These are phyloP conservation scores for Glossophaga mutica DNA, from an alignment of 2,797 vertebrate genomes.

Conservation along the genomic window DNA sequence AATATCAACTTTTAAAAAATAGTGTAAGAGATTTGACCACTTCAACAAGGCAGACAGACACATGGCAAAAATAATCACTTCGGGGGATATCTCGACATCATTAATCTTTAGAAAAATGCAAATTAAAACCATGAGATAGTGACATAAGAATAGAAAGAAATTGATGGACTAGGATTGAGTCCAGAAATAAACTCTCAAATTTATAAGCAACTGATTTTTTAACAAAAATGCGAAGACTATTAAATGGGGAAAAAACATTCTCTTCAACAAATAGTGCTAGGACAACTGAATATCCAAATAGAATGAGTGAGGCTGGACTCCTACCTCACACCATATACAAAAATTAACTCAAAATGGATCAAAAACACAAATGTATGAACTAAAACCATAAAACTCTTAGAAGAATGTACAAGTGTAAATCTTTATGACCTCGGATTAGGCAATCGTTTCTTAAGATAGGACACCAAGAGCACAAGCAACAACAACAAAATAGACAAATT, in stretches of 20 bases:
- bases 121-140: not conserved
- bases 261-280: not conserved
- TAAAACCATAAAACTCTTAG: not conserved
- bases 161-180: not conserved
- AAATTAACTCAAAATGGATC: not conserved
- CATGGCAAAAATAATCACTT: not conserved
- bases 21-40: not conserved
- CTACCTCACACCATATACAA: not conserved
- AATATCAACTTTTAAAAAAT: not conserved
- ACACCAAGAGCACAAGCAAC: not conserved
- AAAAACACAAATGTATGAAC: not conserved
- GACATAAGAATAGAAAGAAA: not conserved
- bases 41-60: not conserved
- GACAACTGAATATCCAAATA: not conserved
- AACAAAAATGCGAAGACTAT: not conserved
- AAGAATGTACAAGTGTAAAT: not conserved
- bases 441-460: not conserved
- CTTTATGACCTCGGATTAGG: not conserved
- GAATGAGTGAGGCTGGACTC: not conserved
- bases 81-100: not conserved
- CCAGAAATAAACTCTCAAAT: not conserved
- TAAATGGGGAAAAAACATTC: not conserved
- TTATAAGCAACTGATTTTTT: not conserved
- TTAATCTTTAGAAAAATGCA: not conserved
- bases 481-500: not conserved